Conservation (phyloP, 64 coral and sea anemone genomes). For the Acropora tenuis region DNA sequence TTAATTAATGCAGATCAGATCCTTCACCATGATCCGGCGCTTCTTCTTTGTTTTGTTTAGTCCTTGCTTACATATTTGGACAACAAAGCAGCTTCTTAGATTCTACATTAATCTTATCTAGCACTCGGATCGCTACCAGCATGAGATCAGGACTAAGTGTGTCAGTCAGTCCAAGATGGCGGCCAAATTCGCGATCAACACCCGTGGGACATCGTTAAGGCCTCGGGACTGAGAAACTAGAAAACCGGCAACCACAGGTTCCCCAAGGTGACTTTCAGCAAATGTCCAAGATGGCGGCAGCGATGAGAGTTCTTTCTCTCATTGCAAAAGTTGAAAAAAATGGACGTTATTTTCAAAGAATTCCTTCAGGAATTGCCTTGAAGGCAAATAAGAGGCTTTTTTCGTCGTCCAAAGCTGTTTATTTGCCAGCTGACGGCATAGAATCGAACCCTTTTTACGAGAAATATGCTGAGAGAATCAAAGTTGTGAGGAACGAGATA, state of each 20-base stretch:
- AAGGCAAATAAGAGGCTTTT: neutral
- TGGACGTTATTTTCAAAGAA: neutral
- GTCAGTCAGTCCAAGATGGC: too few relatives aligned
- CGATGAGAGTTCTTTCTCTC: neutral
- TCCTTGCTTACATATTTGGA: too few relatives aligned
- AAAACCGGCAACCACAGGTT: neutral
- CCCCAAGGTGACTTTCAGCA: neutral
- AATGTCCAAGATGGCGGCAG: constrained; percentile 16
- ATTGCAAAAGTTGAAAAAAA: neutral
- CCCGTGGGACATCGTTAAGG: too few relatives aligned
- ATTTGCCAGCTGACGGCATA: neutral
- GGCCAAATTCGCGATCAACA: too few relatives aligned
- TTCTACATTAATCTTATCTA: too few relatives aligned
- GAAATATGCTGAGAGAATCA: constrained; percentile 69
- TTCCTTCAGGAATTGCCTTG: neutral
- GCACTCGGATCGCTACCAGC: too few relatives aligned
- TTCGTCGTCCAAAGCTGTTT: constrained; percentile 3
- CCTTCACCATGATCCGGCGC: too few relatives aligned
- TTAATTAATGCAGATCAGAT: too few relatives aligned
- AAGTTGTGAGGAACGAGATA: constrained; percentile 32
- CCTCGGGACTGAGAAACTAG: neutral
- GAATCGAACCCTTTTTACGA: constrained; percentile 69
- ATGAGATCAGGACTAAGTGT: too few relatives aligned
- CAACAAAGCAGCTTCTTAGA: too few relatives aligned
- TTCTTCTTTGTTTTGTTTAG: too few relatives aligned